Evolutionary conservation across 2,113 vertebrate genomes (phyloP), one percentile per base, ranked within the genome.

Genomic region (Gadus macrocephalus): DNA sequence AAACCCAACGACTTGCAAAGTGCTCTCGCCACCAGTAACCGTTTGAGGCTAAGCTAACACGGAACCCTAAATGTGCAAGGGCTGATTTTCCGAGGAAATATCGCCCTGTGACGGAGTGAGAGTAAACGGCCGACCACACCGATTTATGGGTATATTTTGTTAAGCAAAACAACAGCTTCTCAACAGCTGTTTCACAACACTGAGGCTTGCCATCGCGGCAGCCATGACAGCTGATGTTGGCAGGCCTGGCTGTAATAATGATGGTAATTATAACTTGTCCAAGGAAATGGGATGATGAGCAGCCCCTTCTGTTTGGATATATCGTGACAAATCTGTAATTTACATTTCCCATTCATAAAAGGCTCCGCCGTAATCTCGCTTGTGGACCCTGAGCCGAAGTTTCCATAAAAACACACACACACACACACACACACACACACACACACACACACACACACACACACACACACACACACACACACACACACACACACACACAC

Each of bases 131-230:
- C 16, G 69, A 67, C 67, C 60, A 66, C 68, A 60, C 60, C 42
- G 65, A 70, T 69, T 73, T 14, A 17, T 58, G 15, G 8, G 15
- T 58, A n/a, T 16, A 58, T 58, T 58, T 58, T 16, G 55, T 58
- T 7, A 58, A 58, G 15, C 15, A 58, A 58, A 58, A 22, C 22
- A 9, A 62, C 71, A 31, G 67, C 64, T 78, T 63, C 19, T 62
- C 62, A 80, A 81, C 68, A 61, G 73, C 71, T 71, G 68, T 64
- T 70, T 79, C 60, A 70, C 64, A 67, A 64, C 74, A 66, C 38
- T 16, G 67, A 56, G 71, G 77, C 64, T 71, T 22, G 70, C 61
- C 17, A 60, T 22, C 15, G 74, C 64, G 71, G 59, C 79, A 49
- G 73, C 42, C 42, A 14, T 49, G 19, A 68, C 69, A 68, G 63